These are phyloP conservation scores for Cephus runcator DNA, from an alignment of 2,888 invertebrate species.

Conservation along the genomic window DNA sequence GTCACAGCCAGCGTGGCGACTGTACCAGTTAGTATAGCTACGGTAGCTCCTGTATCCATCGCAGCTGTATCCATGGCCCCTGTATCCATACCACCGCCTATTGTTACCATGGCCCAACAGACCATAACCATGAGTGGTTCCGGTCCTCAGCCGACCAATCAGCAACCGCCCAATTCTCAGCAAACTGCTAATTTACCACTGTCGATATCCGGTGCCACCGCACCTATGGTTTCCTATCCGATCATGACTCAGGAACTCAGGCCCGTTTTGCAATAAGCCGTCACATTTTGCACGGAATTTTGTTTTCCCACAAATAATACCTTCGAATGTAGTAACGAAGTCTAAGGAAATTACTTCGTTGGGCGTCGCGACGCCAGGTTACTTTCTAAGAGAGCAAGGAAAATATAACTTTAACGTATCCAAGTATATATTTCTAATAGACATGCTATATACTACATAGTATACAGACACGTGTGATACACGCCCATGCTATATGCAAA, in stretches of 20 bases:
- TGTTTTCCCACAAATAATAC: slow-evolving; percentile 32
- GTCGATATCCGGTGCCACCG: slow-evolving; percentile 72
- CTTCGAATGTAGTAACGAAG: no score
- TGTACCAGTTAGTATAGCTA: slow-evolving; percentile 72
- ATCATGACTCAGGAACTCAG: slow-evolving; percentile 72
- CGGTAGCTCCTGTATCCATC: slow-evolving; percentile 72
- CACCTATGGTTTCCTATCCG: slow-evolving; percentile 74
- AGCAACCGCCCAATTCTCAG: slow-evolving; percentile 64
- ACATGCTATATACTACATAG: not conserved
- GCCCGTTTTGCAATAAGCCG: slow-evolving; percentile 52
- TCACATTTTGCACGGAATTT: not conserved
- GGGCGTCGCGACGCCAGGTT: not conserved
- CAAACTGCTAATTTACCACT: slow-evolving; percentile 65
- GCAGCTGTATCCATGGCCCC: slow-evolving; percentile 70
- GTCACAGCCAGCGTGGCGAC: slow-evolving; percentile 72
- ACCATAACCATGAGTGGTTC: slow-evolving; percentile 62
- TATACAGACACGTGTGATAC: no score
- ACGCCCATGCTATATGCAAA: not conserved
- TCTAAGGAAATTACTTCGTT: not conserved
- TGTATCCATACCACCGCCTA: slow-evolving; percentile 69
- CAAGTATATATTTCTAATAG: not conserved
- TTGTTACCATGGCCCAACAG: slow-evolving; percentile 71
- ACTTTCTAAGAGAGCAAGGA: not conserved
- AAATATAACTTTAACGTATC: not conserved
- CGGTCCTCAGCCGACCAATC: slow-evolving; percentile 58